A percentile compares a stretch with the other conserved stretches of the same genome.
These are phyloP conservation scores for Okapia johnstoni DNA, from an alignment of 2,113 vertebrate genomes.

Conservation along the genomic window DNA sequence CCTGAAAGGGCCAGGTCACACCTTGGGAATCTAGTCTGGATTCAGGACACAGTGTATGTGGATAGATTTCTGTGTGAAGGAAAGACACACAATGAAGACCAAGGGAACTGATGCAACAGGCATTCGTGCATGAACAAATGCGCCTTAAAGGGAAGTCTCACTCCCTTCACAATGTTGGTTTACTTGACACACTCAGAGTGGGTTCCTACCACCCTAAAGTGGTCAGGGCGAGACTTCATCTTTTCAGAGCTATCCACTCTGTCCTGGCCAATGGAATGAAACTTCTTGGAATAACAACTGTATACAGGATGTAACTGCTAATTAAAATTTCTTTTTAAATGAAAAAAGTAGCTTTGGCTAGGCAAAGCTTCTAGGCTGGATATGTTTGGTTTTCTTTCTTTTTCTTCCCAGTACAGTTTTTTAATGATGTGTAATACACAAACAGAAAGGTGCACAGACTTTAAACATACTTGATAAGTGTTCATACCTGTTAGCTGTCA, in stretches of 20 bases:
- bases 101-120: accelerated
- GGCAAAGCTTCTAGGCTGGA: not conserved
- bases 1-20: not conserved
- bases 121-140: accelerated
- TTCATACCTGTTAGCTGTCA: not conserved
- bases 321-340: not conserved
- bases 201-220: not conserved
- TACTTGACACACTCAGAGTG: not conserved
- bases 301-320: constrained; percentile 87
- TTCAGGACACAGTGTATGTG: accelerated
- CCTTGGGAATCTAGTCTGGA: accelerated
- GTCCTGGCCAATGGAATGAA: constrained; percentile 91
- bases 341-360: not conserved
- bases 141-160: not conserved
- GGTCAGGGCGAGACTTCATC: constrained; percentile 84
- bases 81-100: not conserved
- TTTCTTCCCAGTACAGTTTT: not conserved
- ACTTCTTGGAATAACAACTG: constrained; percentile 91
- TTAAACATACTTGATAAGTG: not conserved
- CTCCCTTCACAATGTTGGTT: not conserved
- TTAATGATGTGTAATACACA: not conserved
- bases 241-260: constrained; percentile 85
- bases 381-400: not conserved
- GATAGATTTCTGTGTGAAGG: not conserved
- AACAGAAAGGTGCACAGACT: not conserved